Evolutionary conservation across 2,888 invertebrate species (phyloP).

Genomic region (Schizotus pectinicornis): DNA sequence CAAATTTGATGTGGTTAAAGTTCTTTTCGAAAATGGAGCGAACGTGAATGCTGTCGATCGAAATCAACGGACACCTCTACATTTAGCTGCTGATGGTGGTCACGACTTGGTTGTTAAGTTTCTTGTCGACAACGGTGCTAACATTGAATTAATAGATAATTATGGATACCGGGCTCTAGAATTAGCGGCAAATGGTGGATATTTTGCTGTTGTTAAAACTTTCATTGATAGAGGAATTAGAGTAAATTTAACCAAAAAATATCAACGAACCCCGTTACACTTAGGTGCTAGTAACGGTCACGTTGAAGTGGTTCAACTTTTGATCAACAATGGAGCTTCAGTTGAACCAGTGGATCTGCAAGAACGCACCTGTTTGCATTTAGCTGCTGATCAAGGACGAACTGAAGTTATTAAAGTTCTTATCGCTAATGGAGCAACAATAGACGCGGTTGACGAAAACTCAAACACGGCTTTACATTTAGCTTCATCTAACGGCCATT

Average conservation of each 20-base stretch:
- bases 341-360: not conserved
- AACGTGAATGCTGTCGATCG: not conserved
- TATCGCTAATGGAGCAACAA: too few relatives aligned
- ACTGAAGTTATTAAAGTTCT: too few relatives aligned
- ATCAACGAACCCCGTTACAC: too few relatives aligned
- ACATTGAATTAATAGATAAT: not conserved
- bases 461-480: too few relatives aligned
- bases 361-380: not conserved
- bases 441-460: too few relatives aligned
- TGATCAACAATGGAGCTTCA: not conserved
- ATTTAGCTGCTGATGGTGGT: constrained; percentile 3
- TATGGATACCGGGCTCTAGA: not conserved
- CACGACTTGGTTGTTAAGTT: not conserved
- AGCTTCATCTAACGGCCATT: too few relatives aligned
- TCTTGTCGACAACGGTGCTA: not conserved
- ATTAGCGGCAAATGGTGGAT: not conserved
- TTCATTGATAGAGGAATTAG: too few relatives aligned
- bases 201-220: too few relatives aligned
- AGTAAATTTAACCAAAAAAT: too few relatives aligned
- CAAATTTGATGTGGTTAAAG: not conserved
- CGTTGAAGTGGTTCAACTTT: not conserved
- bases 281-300: not conserved
- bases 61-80: not conserved
- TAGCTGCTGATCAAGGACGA: not conserved
- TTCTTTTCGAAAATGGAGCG: not conserved